Base-by-base conservation (phyloP, 2,797 vertebrate genomes). In the Betta splendens region DNA sequence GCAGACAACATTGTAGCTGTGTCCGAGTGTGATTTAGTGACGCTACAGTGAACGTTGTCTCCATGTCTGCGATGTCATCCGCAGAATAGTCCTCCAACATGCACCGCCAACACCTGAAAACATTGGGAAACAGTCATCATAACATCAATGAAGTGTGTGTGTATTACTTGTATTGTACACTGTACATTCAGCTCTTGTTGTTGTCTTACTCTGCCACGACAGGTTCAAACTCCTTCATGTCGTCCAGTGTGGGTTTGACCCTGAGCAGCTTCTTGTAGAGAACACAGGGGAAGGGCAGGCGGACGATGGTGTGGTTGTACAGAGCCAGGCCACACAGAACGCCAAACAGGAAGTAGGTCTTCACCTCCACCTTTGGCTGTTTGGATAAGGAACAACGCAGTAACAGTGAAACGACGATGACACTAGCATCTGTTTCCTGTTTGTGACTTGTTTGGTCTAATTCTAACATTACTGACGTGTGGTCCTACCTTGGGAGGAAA, bases 241-340 rank as follows among this genome's bases (percentile, higher is more conserved):
- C 96, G 10, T 97, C 93, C 73, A 97, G 66, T n/a, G 92, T 92
- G 25, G 94, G 91, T 67, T 93, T 94, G 83, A 92, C 86, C 75
- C 90, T 81, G 39, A 96, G 80, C 48, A 99, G 89, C 84, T 98
- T 99, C 89, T 98, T 98, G 84, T 95, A 99, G 72, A 99, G 91
- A 64, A 90, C 95, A 87, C 94, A 85, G 31, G 97, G 95, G 83
- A 98, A 95, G 21, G 91, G 93, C 80, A 98, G 90, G 85, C 95
- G 83, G 85, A 98, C 86, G 49, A 96, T 94, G 84, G 92, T 94
- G 85, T 92, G 90, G 87, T 98, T 97, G 89, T 95, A 95, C 80
- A 98, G 93, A 65, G 95, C 96, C 89, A 99, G 85, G 32, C 96
- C 97, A 84, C 97, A 98, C 70, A 99, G 89, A 70, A 97, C 78